These are phyloP conservation scores for Sinohyriopsis cumingii DNA, from an alignment of 2,888 invertebrate species.

Conservation along the genomic window DNA sequence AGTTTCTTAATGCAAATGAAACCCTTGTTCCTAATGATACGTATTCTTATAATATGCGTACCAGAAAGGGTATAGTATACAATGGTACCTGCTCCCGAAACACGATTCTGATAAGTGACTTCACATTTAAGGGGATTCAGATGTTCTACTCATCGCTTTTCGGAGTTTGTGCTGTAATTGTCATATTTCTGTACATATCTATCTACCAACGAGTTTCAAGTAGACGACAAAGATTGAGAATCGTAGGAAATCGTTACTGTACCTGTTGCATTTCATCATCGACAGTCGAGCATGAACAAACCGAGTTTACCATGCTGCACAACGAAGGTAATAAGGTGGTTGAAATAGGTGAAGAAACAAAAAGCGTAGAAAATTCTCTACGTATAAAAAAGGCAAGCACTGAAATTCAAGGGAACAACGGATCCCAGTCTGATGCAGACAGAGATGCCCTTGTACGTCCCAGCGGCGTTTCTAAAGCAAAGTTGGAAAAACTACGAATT, in stretches of 20 bases:
- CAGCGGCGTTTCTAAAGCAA: constrained; percentile 32
- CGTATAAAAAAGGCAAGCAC: too few relatives aligned
- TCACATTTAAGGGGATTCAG: constrained; percentile 33
- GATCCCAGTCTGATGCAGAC: constrained; percentile 12
- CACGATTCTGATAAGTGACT: constrained; percentile 21
- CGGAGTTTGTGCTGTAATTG: constrained; percentile 57
- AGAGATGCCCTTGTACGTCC: constrained; percentile 21
- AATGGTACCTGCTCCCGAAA: constrained; percentile 27
- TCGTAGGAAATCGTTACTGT: constrained; percentile 41
- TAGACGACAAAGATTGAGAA: constrained; percentile 9
- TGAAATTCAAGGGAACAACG: too few relatives aligned
- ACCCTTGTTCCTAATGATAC: too few relatives aligned
- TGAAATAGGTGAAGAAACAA: constrained; percentile 17
- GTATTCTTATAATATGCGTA: too few relatives aligned
- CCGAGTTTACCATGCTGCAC: constrained; percentile 25
- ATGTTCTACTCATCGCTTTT: constrained; percentile 60
- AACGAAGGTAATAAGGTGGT: constrained; percentile 13
- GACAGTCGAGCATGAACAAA: constrained; percentile 20
- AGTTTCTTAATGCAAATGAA: too few relatives aligned
- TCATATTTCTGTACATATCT: constrained; percentile 62
- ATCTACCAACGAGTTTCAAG: constrained; percentile 43
- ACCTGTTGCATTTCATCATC: constrained; percentile 34
- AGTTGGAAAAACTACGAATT: constrained; percentile 52
- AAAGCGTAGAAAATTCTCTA: constrained; percentile 4
- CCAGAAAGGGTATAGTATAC: constrained; percentile 1